Base-by-base conservation (phyloP, 2,888 invertebrate genomes). In the Cataglyphis albicans region DNA sequence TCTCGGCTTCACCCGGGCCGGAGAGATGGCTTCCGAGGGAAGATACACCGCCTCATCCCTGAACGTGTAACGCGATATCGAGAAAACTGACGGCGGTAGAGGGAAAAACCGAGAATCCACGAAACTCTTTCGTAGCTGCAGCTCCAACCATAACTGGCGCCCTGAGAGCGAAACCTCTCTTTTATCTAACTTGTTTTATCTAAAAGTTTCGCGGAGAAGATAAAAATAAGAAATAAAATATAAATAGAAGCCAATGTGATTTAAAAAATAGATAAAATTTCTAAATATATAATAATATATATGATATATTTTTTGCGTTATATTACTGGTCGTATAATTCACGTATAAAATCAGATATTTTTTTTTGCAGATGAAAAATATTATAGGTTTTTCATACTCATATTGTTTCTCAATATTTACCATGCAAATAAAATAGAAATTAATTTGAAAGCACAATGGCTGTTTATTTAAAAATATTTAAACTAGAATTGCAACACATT, bases 1-100 rank as follows among this genome's bases (percentile, higher is more conserved):
- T 87, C 85, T 86, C 80, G 86, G 85, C 64, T 83, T 90, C 85
- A 81, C 85, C 48, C 72, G 64, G 81, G 81, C 81, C 59, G 83
- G 48, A 84, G 76, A 64, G 84, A 32, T 55, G 64, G 81, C 63
- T 85, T 82, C 73, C 74, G 74, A 82, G 70, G 83, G 85, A 84
- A 82, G 83, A 68, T 67, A 41, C 67, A 29, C 52, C 68, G 73
- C 59, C 82, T 72, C 74, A 52, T 35, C 80, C 82, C 80, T 29
- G 44, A 25, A 72, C 59, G 73, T 59, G 59, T 72, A 80, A 80
- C 59, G 44, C 73, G 78, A 80, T 80, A 80, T 80, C 74, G 78
- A 78, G 78, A 25, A 72, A 73, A 80, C 73, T 72, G 78, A 59
- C 73, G 59, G 55, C 29, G 73, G 78, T 85, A 82, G 76, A 72